Conservation (phyloP, 2,888 invertebrate genomes). For the Phytoseiulus persimilis region DNA sequence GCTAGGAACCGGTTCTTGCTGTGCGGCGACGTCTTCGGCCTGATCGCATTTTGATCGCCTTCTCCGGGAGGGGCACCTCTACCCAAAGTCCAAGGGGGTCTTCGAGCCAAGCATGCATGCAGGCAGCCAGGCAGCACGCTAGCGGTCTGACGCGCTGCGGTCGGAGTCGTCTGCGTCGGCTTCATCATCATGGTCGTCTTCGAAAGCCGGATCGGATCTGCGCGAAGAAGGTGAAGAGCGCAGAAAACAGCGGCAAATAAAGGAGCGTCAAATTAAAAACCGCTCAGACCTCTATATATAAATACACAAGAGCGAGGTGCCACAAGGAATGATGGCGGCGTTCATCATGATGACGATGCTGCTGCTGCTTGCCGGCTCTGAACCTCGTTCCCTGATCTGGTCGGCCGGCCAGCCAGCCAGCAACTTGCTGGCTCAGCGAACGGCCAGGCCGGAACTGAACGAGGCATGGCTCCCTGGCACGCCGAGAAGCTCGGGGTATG, state of each 20-base stretch:
- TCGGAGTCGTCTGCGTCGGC: background rate
- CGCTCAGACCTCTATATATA: background rate
- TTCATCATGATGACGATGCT: too few relatives aligned
- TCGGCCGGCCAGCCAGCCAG: too few relatives aligned
- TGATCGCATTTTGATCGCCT: conserved; percentile 5
- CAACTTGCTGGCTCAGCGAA: too few relatives aligned
- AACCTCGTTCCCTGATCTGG: too few relatives aligned
- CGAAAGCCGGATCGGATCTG: background rate
- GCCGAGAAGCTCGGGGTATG: too few relatives aligned
- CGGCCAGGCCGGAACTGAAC: too few relatives aligned
- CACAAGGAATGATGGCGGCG: background rate
- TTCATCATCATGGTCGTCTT: background rate
- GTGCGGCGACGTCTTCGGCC: background rate
- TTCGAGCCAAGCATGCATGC: background rate
- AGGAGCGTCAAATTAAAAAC: background rate
- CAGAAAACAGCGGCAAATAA: background rate
- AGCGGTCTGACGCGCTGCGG: background rate
- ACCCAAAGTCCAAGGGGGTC: background rate
- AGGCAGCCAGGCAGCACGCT: too few relatives aligned
- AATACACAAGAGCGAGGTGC: background rate
- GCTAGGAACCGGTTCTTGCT: background rate
- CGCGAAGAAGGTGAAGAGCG: background rate
- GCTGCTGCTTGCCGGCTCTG: too few relatives aligned
- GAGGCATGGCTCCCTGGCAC: too few relatives aligned
- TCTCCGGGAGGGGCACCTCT: background rate